Conservation (phyloP, 2,797 vertebrate genomes). For the Diceros bicornis region DNA sequence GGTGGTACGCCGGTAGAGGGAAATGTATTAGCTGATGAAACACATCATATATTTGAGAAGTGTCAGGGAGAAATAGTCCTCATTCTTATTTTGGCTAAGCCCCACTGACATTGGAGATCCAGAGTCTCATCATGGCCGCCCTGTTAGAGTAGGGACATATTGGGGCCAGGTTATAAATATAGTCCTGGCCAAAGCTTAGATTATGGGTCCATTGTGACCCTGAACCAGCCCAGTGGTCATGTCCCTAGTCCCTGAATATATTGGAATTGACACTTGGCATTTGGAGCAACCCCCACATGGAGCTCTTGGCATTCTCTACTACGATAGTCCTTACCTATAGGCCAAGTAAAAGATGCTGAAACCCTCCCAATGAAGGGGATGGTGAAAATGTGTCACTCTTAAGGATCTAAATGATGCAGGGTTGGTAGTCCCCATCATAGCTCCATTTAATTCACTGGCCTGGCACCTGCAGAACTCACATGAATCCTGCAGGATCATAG, state of each 20-base stretch:
- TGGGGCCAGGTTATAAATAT: not conserved
- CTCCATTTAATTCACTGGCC: not conserved
- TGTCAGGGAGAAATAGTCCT: not conserved
- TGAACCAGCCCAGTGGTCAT: not conserved
- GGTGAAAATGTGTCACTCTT: not conserved
- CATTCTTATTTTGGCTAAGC: not conserved
- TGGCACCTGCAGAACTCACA: not conserved
- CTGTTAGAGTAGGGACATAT: not conserved
- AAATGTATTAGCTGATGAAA: not conserved
- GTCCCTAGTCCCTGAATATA: not conserved
- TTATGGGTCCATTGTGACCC: not conserved
- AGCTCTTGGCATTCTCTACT: not conserved
- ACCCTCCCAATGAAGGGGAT: not conserved
- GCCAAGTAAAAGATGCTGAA: not conserved
- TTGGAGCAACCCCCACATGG: not conserved
- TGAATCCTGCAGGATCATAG: not conserved
- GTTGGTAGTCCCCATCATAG: not conserved
- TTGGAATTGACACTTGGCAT: not conserved
- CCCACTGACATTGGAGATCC: not conserved
- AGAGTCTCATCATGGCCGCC: not conserved
- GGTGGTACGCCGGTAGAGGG: not conserved
- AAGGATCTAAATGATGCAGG: not conserved
- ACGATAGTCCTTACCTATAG: not conserved
- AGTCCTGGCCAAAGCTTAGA: not conserved
- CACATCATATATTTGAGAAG: not conserved